Percentiles rank a stretch among this genome's conserved stretches.
Evolutionary conservation across 2,113 vertebrate genomes (phyloP).

Genomic region (Gallinago media): DNA sequence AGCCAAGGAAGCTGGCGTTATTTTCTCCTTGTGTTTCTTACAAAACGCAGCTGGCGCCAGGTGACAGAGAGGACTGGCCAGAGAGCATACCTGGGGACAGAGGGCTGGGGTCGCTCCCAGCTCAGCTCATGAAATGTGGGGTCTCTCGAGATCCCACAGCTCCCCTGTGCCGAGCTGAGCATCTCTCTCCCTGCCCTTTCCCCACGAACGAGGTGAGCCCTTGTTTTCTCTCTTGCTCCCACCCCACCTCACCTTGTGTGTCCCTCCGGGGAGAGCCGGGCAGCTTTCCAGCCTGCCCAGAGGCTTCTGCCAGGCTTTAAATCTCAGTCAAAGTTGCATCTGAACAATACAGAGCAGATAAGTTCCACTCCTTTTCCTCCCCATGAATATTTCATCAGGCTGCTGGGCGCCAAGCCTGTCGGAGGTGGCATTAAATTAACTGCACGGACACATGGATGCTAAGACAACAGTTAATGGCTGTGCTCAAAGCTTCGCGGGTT

Average conservation of each 20-base stretch:
- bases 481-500: neutral
- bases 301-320: neutral
- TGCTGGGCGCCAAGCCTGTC: neutral
- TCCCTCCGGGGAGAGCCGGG: neutral
- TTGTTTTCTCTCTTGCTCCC: neutral
- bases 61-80: neutral
- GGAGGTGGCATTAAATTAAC: neutral
- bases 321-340: neutral
- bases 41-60: fast-evolving
- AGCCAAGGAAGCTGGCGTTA: neutral
- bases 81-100: neutral
- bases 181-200: neutral
- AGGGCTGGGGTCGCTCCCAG: neutral
- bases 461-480: neutral
- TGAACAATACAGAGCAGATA: neutral
- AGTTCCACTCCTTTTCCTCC: neutral
- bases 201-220: neutral
- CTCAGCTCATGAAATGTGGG: fast-evolving
- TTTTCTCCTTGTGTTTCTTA: neutral
- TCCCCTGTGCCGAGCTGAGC: neutral
- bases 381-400: constrained; percentile 29
- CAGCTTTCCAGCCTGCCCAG: neutral
- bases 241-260: fast-evolving
- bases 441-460: neutral
- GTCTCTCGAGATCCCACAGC: neutral